These are phyloP conservation scores for Eurystomus gularis DNA, from an alignment of 2,113 vertebrate genomes.

Conservation along the genomic window DNA sequence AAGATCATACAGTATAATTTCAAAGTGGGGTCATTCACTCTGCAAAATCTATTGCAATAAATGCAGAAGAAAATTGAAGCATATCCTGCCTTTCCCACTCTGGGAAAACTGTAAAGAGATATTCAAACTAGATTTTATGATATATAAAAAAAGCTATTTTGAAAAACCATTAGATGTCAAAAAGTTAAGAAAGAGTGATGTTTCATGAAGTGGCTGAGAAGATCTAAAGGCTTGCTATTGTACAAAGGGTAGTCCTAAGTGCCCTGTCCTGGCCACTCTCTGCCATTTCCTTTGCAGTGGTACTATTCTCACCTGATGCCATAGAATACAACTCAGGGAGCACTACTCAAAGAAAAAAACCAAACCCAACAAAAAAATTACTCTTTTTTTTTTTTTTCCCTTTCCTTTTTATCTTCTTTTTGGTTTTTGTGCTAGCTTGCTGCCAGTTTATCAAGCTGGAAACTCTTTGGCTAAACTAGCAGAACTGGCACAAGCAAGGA, in stretches of 20 bases:
- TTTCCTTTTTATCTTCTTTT: no score
- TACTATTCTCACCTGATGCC: not conserved
- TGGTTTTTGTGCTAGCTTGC: not conserved
- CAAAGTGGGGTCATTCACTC: not conserved
- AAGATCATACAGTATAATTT: not conserved
- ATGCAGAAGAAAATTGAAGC: not conserved
- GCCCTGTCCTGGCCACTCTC: not conserved
- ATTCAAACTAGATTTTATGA: not conserved
- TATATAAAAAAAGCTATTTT: not conserved
- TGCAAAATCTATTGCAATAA: not conserved
- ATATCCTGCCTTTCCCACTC: not conserved
- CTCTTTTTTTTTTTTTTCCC: not conserved
- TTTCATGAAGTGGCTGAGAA: not conserved
- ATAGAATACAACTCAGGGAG: not conserved
- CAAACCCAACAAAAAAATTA: no score
- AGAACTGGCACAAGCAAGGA: not conserved
- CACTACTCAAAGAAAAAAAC: not conserved
- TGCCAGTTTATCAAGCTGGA: not conserved
- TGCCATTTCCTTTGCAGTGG: not conserved
- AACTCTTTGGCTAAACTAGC: not conserved
- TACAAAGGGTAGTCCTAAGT: not conserved
- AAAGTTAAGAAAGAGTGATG: not conserved
- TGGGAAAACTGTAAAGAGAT: not conserved
- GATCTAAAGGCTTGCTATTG: not conserved
- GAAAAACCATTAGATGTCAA: not conserved